Percentiles rank a stretch among this genome's conserved stretches.
Evolutionary conservation across 1,140 invertebrate genomes (phyloP).

Genomic region (Drosophila santomea): DNA sequence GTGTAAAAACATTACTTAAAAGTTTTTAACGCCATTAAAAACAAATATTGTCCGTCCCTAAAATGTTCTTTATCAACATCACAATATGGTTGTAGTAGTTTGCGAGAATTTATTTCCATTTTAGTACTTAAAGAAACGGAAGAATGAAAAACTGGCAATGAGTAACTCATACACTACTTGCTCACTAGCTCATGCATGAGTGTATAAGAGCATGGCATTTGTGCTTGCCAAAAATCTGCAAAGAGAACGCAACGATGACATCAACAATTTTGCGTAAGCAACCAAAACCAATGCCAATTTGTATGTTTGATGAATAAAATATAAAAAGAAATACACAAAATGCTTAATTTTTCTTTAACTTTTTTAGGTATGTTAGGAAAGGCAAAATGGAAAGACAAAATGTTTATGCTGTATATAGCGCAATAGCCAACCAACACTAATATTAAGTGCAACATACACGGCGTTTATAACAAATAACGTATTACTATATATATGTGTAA

Average conservation of each 20-base stretch:
- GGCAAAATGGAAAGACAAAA: too few species aligned
- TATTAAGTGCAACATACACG: conserved; percentile 74
- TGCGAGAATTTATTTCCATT: too few species aligned
- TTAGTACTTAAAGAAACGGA: too few species aligned
- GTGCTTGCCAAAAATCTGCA: conserved; percentile 38
- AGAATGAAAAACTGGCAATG: too few species aligned
- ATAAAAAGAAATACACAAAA: conserved; percentile 52
- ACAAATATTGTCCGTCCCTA: too few species aligned
- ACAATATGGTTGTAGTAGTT: too few species aligned
- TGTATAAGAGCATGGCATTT: not conserved
- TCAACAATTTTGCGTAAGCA: conserved; percentile 56
- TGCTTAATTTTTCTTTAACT: conserved; percentile 57
- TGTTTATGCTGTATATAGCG: too few species aligned
- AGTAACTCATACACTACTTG: too few species aligned
- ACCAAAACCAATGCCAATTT: conserved; percentile 41
- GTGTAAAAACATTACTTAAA: too few species aligned
- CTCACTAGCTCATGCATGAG: too few species aligned
- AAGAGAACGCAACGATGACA: conserved; percentile 68
- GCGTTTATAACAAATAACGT: conserved; percentile 29
- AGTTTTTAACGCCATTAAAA: conserved; percentile 1
- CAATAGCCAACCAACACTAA: conserved; percentile 15
- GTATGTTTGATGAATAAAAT: conserved; percentile 28
- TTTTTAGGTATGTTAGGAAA: not conserved
- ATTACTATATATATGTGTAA: too few species aligned
- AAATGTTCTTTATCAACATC: too few species aligned